phyloP scores from a whole-genome alignment of 2,797 vertebrate genomes.

The Pachyuromys duprasi region DNA sequence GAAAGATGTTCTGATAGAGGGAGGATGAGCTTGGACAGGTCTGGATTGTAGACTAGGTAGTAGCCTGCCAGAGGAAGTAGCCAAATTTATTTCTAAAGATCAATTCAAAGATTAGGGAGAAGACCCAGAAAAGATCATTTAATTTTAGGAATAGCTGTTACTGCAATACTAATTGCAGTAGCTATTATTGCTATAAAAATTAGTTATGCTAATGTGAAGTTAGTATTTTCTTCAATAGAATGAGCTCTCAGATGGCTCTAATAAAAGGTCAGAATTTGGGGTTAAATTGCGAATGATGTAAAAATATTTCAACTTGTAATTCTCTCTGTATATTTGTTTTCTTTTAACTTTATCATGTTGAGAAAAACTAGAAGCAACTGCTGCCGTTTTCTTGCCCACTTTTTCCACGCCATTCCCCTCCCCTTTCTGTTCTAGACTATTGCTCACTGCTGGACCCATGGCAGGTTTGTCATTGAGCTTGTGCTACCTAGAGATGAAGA shows the following conservation, averaged over 20 bases:
- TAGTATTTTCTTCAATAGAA: background rate
- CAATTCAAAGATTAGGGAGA: background rate
- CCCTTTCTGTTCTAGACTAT: background rate
- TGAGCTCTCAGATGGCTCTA: background rate
- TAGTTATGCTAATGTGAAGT: background rate
- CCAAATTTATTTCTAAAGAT: background rate
- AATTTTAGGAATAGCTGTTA: background rate
- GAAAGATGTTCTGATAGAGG: background rate
- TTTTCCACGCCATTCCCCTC: too few species aligned
- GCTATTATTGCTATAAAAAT: background rate
- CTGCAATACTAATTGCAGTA: background rate
- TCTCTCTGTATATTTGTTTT: background rate
- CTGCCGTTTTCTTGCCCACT: fast-evolving
- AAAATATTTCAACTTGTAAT: slow-evolving; percentile 29
- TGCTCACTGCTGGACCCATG: background rate
- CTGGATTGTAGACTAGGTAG: background rate
- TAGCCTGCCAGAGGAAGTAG: background rate
- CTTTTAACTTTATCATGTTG: background rate
- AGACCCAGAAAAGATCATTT: background rate
- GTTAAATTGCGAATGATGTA: background rate
- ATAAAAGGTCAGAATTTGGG: background rate
- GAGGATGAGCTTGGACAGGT: background rate
- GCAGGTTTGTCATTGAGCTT: background rate
- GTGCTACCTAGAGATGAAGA: background rate
- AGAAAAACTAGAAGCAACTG: background rate